Base-by-base conservation (phyloP, 2,888 invertebrate genomes). In the Scaptomyza caliginosa region DNA sequence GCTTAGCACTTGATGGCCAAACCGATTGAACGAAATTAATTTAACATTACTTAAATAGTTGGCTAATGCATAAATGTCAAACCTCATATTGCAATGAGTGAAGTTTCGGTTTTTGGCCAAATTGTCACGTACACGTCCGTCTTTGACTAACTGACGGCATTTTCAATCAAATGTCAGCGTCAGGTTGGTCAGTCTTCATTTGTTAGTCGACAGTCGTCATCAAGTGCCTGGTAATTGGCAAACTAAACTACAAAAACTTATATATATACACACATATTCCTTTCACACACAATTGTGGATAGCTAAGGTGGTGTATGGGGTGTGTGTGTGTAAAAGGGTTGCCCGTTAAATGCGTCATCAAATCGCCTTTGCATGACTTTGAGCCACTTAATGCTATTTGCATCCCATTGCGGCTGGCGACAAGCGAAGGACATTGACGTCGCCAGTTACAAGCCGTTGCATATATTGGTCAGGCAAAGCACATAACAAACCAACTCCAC, bases 351-450 rank as follows among this genome's bases (percentile, higher is more conserved):
- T 79, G 72, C 69, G 77, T 69, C 77, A 79, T 58, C 58, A 78
- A 80, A 88, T 88, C 89, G 89, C 86, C 86, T 77, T 81, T 75
- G 81, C 74, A 79, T 83, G 88, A 78, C 83, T 89, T 86, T 74
- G 79, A 77, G 77, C 83, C 74, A 85, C 78, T 83, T 85, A 89
- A 89, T 79, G 74, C 75, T 78, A 88, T 88, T 79, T 84, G 86
- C 88, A 87, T 85, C 77, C 76, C 72, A 85, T 78, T 78, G 80
- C 68, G 74, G 77, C 63, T 57, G 63, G 57, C 69, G 64, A 71
- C 67, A 71, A 65, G 42, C 54, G 62, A 63, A 59, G 65, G 66
- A 74, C 74, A 54, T 64, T 71, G 74, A 73, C 74, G 62, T 62
- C 38, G 55, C 55, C 67, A 49, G 67, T 65, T 60, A 58, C 68